Evolutionary conservation across 2,113 vertebrate species (phyloP), one percentile per base, ranked within the genome.

Genomic region (Etia nguti): DNA sequence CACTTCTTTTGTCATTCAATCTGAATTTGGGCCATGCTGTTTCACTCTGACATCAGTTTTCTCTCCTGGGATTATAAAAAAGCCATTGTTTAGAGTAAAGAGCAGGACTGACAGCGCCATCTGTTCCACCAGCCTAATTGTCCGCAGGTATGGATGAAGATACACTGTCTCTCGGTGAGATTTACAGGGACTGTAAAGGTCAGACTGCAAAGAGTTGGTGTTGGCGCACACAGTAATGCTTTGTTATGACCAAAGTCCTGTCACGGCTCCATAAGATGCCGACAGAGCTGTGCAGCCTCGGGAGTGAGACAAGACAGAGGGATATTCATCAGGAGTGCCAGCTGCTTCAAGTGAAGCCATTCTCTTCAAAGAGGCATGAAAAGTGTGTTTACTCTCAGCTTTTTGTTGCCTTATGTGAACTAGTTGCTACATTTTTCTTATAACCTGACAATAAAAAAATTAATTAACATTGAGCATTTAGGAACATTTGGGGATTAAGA

Each of bases 161-260:
- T 79, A 4, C 80, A 81, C 26, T 77, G 62, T 60, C 52, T 90
- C 54, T 85, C 81, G 52, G 26, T 6, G 3, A 22, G 41, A 50
- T 91, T 88, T 84, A 77, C 57, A 85, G 84, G 88, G 56, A 75
- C 85, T 83, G 77, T 70, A 91, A 94, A 95, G 93, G 94, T 94
- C 93, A 91, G 60, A 52, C 54, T 43, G 86, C n/a, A 83, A 41
- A 87, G 70, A 84, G 75, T 82, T 88, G 52, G 84, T 91, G 36
- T 59, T 83, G 57, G 16, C n/a, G 16, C 41, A 77, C 87, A 85
- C 73, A 57, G 34, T 84, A n/a, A 15, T 86, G 70, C 80, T 92
- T 87, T 60, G 82, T 55, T 46, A n/a, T 68, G 80, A 89, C 46
- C 84, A 59, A 93, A 84, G 83, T 81, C 50, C 82, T 83, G 81